These are phyloP conservation scores for Ammodramus savannarum DNA, from an alignment of 2,113 vertebrate genomes.

Conservation along the genomic window DNA sequence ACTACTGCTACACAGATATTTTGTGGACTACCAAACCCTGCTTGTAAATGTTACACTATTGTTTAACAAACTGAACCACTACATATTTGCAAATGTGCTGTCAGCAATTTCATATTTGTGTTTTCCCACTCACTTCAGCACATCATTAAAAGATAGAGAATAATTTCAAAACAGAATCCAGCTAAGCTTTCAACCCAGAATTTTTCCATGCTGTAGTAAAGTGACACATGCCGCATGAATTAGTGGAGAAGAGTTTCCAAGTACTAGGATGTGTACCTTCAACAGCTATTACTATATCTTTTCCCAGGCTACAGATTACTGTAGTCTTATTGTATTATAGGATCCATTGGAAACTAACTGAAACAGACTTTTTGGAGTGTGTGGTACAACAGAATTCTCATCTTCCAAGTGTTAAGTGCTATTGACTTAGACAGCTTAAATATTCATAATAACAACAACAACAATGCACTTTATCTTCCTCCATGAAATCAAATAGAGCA, in stretches of 20 bases:
- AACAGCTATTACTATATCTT: not conserved
- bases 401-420: not conserved
- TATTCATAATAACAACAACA: not conserved
- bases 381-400: not conserved
- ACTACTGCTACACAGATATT: not conserved
- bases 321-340: not conserved
- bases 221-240: conserved; percentile 2
- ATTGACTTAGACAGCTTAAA: not conserved
- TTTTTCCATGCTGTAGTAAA: not conserved
- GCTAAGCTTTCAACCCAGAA: conserved; percentile 4
- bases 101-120: not conserved
- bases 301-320: not conserved
- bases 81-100: conserved; percentile 1
- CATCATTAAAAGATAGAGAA: not conserved
- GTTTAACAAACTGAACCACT: not conserved
- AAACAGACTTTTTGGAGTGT: not conserved
- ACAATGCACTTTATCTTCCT: not conserved
- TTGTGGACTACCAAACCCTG: not conserved
- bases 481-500: not conserved
- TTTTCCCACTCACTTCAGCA: not conserved
- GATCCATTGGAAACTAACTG: not conserved
- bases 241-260: conserved; percentile 11
- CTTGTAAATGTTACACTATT: not conserved
- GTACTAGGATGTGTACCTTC: conserved; percentile 13
- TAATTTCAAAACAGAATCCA: not conserved